Evolutionary conservation across 23 tunicate genomes (phyloP).

Genomic region (Oikopleura dioica): DNA sequence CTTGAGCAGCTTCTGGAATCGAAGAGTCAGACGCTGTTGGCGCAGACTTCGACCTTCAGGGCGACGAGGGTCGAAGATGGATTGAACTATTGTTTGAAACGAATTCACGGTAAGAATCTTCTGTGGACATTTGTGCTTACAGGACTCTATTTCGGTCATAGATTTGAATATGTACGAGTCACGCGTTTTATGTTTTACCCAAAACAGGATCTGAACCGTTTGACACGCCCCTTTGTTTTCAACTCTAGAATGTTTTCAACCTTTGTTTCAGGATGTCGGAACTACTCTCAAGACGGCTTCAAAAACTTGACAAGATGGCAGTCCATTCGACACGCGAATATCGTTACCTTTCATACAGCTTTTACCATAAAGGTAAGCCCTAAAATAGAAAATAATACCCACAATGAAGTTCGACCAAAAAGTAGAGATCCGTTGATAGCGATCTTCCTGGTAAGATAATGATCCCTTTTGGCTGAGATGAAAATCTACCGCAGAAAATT

Average conservation of each 20-base stretch:
- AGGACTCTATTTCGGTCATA: too few relatives aligned
- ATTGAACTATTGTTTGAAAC: constrained; percentile 43
- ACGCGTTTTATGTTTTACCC: too few relatives aligned
- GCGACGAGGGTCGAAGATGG: constrained; percentile 82
- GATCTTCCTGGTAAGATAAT: too few relatives aligned
- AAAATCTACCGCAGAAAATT: too few relatives aligned
- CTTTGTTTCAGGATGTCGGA: background rate
- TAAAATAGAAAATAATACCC: too few relatives aligned
- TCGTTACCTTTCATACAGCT: constrained; percentile 54
- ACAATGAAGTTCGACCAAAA: too few relatives aligned
- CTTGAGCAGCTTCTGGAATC: constrained; percentile 31
- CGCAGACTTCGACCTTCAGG: constrained; percentile 56
- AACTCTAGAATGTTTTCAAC: too few relatives aligned
- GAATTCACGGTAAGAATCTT: constrained; percentile 51
- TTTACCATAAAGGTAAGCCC: constrained; percentile 78
- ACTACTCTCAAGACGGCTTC: background rate
- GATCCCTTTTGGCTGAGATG: too few relatives aligned
- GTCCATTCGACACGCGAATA: constrained; percentile 46
- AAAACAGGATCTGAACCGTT: too few relatives aligned
- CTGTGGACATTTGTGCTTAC: background rate
- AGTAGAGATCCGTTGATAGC: too few relatives aligned
- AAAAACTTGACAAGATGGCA: constrained; percentile 41
- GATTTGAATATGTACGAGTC: too few relatives aligned
- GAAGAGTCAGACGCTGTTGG: constrained; percentile 44
- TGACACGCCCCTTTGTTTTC: too few relatives aligned